Evolutionary conservation across 2,797 vertebrate species (phyloP), one percentile per base, ranked within the genome.

Genomic region (Coregonus sp.): DNA sequence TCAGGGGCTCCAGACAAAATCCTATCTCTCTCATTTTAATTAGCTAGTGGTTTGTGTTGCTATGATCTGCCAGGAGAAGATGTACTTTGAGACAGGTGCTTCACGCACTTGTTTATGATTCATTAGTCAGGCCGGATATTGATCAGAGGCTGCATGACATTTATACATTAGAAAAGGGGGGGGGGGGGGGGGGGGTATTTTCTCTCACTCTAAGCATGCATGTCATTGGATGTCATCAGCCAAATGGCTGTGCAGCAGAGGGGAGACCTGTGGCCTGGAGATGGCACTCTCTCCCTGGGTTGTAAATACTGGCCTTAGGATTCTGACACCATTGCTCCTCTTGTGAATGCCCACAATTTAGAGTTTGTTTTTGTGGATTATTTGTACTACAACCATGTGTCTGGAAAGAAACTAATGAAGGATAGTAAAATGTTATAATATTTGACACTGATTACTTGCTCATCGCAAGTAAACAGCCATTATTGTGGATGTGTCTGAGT

Each of bases 241-340:
- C 35, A 82, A 16, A 70, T 52, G 50, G 76, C 86, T 84, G n/a
- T 79, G 59, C 20, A 63, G 59, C n/a, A 20, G 20, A 9, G 12
- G 59, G 3, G 5, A 63, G 16, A 12, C 20, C 0, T 63, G 4
- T 63, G 59, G 9, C 92, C 92, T 92, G 89, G 88, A 93, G 92
- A 90, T 93, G 92, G 92, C 89, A 86, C 88, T 89, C 85, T 92
- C 80, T 81, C 82, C 86, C 89, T 86, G 90, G 87, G 75, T 91
- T 92, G 87, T 84, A 84, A 82, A 85, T 81, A 76, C 77, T 84
- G 83, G 5, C 2, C 77, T 85, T 87, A 85, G 89, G 81, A 11
- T 75, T 86, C 86, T 88, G 83, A 83, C 79, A 70, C 75, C 88
- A 87, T 88, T 86, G 20, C 14, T n/a, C 29, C 67, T 69, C 18